These are phyloP conservation scores for Brachypteracias leptosomus DNA, from an alignment of 2,113 vertebrate genomes.

Conservation along the genomic window DNA sequence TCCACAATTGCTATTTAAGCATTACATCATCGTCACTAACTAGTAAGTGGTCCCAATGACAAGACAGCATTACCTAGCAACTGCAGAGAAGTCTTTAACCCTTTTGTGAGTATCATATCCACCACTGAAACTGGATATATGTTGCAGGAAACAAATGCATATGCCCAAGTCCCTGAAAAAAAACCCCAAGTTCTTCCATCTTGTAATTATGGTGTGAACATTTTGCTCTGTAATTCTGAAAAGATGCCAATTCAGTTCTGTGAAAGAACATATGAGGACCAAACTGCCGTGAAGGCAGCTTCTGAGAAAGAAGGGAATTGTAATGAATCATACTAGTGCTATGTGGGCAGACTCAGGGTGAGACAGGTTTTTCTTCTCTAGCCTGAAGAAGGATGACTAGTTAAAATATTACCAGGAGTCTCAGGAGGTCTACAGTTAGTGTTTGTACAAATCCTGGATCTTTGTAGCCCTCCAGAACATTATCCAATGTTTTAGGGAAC, in stretches of 20 bases:
- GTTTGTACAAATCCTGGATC: not conserved
- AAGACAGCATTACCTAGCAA: slow-evolving; percentile 64
- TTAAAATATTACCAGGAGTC: not conserved
- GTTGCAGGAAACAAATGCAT: not conserved
- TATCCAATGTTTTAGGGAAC: not conserved
- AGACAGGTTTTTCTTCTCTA: not conserved
- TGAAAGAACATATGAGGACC: not conserved
- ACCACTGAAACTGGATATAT: not conserved
- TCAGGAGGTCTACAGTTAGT: not conserved
- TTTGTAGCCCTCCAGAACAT: not conserved
- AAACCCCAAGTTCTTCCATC: not conserved
- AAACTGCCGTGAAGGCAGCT: not conserved
- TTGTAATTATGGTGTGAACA: slow-evolving; percentile 18
- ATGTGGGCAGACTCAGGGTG: not conserved
- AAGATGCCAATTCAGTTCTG: not conserved
- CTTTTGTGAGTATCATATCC: not conserved
- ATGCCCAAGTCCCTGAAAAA: not conserved
- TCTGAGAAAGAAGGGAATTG: not conserved
- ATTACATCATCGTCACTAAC: slow-evolving; percentile 55
- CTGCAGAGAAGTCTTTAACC: slow-evolving; percentile 46
- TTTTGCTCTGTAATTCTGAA: slow-evolving; percentile 40
- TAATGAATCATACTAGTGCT: slow-evolving; percentile 13
- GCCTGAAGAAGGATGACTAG: not conserved
- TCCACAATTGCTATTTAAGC: slow-evolving; percentile 30
- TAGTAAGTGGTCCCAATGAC: slow-evolving; percentile 30